Base-by-base conservation (phyloP, 2,888 invertebrate genomes). In the Drosophila helvetica region DNA sequence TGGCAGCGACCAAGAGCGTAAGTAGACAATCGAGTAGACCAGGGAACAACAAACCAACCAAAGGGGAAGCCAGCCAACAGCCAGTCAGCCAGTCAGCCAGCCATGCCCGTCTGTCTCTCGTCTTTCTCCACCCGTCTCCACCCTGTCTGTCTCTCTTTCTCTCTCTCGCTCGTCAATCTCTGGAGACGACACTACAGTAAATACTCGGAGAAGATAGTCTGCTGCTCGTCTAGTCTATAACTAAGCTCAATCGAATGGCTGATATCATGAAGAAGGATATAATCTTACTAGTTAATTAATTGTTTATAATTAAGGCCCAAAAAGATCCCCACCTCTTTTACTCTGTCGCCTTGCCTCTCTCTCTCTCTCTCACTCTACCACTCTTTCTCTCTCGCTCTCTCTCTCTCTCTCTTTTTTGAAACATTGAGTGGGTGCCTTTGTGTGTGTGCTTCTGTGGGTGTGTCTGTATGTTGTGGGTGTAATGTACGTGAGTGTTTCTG, bases 1-100 rank as follows among this genome's bases (percentile, higher is more conserved):
- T 91, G 97, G 98, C 91, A 98, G 98, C 85, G 98, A 98, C 91
- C 98, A 97, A 94, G 98, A 98, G 96, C 98, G 98, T 98, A 95
- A 97, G 98, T 96, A 90, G 72, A 74, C 54, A 56, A 71, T 19
- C 30, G 51, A 60, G 22, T 22, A 22, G 22, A 42, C 15, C 8
- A 12, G 17, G 18, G 53, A 18, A 42, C 19, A 18, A 42, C 19
- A 38, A 18, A n/a, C 19, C n/a, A 43, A 51, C 22, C n/a, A 48
- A 55, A 56, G 6, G 61, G 61, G 61, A 53, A 55, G 42, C 27
- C 58, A 51, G 48, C 59, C 33, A 38, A 46, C 30, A 38, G 50
- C 30, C 53, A 33, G 10, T 12, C 8, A 33, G 33, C 33, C 18
- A 8, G 30, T 18, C 17, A 33, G 52, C 15, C 47, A 47, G 19